Evolutionary conservation across 2,113 vertebrate genomes (phyloP), one percentile per base, ranked within the genome.

Genomic region (Seriola rivoliana): DNA sequence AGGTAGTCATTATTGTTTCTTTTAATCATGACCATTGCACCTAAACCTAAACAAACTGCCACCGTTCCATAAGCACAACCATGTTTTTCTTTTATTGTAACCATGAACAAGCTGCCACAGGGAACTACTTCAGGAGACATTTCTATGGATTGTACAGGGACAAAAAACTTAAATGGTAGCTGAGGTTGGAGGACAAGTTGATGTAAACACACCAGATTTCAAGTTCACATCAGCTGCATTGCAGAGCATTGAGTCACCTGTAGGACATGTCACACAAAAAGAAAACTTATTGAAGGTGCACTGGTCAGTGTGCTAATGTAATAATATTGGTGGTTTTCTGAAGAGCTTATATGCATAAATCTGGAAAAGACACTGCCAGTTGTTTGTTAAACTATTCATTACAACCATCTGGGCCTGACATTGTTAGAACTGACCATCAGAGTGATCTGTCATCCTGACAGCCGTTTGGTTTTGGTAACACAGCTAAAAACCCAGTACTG

Each of bases 381-480:
- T 29, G 29, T 29, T 29, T 29, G 29, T 29, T 29, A 29, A 29
- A 29, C 29, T 29, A 29, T 29, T 29, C 29, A 29, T 29, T 29
- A 29, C 29, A 29, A 29, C 29, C 29, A 29, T 6, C 25, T 2
- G 4, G 23, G 25, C 66, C 57, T 48, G 14, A 62, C 67, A 67
- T 29, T 13, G 16, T 67, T 32, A 52, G 50, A 78, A n/a, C 46
- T 5, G 42, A 66, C 40, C 59, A 32, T 42, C 63, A 54, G 8
- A 59, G 32, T 19, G n/a, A 34, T 50, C 11, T 21, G 32, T 19
- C 19, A 23, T 42, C 54, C 40, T 14, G 21, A 21, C 1, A 58
- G 54, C 4, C 8, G 21, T 72, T 25, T 32, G 58, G 32, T 66
- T 70, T 58, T 71, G 40, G 55, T 55, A 63, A 40, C 75, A 57